Base-by-base conservation (phyloP, 2,113 vertebrate genomes). In the Fulica atra region DNA sequence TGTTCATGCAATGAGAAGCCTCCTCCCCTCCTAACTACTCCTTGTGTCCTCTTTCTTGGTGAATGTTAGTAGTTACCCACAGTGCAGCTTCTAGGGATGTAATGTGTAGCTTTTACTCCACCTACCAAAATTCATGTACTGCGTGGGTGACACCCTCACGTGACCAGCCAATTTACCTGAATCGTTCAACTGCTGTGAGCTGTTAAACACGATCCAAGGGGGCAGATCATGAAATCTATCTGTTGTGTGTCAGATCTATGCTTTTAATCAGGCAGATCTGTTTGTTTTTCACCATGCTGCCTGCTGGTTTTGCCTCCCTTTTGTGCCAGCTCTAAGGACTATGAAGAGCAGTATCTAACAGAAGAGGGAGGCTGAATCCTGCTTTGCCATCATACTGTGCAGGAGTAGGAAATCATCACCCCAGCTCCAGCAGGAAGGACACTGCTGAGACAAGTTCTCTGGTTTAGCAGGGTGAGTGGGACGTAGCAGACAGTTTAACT, bases 281-380 rank as follows among this genome's bases (percentile, higher is more conserved):
- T 56, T 71, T 65, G 16, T 10, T 74, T 74, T 71, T 66, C 23
- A 66, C 19, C 2, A 5, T 16, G 18, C 13, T 0, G 0, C 15
- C 46, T 57, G 17, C 26, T 71, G 16, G 1, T 9, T 80, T 64
- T 86, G 31, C 28, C 25, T 76, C 16, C 19, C 16, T 63, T 69
- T 36, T 54, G 25, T 20, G 9, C 21, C 1, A 0, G 31, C 35
- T 69, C 16, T 35, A 26, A 78, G 40, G 13, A 48, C 16, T 29
- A 7, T 42, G 44, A 61, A 72, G 50, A 77, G 13, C 29, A 73
- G 7, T 26, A 46, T 20, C 26, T 40, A 57, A 38, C 7, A 72
- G 18, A 64, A 54, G 42, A 38, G 15, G 16, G 44, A 84, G 28
- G 33, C 23, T 72, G 33, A 60, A 51, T 46, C 4, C 17, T 85